Evolutionary conservation across 2,797 vertebrate species (phyloP).

Genomic region (Chloroceryle amazona): DNA sequence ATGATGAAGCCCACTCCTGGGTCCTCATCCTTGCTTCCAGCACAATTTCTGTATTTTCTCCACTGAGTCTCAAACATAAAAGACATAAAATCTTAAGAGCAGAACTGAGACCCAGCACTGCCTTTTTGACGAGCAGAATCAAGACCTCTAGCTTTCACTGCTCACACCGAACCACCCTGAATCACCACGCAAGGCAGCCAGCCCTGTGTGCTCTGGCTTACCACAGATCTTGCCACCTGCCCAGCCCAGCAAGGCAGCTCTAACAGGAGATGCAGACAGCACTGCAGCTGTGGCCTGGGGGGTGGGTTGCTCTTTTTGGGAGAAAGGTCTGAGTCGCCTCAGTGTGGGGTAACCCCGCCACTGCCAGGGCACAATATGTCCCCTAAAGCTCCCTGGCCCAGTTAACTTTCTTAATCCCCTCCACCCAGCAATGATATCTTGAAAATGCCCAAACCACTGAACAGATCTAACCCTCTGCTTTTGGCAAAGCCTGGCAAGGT

Average conservation of each 20-base stretch:
- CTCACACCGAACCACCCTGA: rapidly evolving
- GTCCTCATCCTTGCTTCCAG: not conserved
- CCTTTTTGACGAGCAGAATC: not conserved
- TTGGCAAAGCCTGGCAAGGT: not conserved
- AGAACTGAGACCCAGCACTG: not conserved
- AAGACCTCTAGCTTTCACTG: not conserved
- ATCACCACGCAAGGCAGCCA: rapidly evolving
- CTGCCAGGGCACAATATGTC: not conserved
- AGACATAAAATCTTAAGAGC: not conserved
- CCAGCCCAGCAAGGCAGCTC: rapidly evolving
- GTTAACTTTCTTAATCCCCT: not conserved
- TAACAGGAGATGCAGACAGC: not conserved
- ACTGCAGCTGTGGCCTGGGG: too few relatives aligned
- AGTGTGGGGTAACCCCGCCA: too few relatives aligned
- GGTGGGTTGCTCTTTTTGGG: not conserved
- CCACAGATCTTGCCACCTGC: too few relatives aligned
- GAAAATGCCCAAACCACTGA: not conserved
- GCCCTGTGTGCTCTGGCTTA: rapidly evolving
- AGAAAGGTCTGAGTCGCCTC: not conserved
- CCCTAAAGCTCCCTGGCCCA: not conserved
- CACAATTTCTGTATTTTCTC: not conserved
- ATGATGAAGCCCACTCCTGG: not conserved
- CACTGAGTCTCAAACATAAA: not conserved
- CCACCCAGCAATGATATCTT: not conserved
- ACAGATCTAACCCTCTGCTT: not conserved